Evolutionary conservation across 2,888 invertebrate genomes (phyloP), one percentile per base, ranked within the genome.

Genomic region (Hylaea fasciaria): DNA sequence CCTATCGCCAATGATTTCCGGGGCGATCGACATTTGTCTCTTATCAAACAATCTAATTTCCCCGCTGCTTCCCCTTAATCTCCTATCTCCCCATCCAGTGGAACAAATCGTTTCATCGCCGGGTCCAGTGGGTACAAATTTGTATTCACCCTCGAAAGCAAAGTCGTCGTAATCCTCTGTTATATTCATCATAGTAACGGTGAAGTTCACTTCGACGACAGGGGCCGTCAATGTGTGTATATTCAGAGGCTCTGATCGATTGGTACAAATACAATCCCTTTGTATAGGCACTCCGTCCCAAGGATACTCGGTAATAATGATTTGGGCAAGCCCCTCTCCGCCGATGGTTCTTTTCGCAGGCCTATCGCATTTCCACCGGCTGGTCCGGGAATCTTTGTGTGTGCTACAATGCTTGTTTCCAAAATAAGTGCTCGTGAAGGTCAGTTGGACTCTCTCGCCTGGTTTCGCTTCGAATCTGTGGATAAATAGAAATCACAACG

Each of bases 111-210:
- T 93, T 66, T 93, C 93, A 59, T 94, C 94, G 2, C 93, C 92
- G 9, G 93, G 93, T 1, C 88, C 91, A 45, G 90, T 91, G 0
- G 94, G 91, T 48, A 95, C 86, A 81, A 95, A 95, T 77, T 95
- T 95, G 72, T 94, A 95, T 79, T 94, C 94, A 0, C 95, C 95
- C 75, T 96, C 96, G 86, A 97, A 96, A 78, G 94, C 94, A 84
- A 96, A 96, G 78, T 96, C 95, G 57, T 95, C 93, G 77, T 96
- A 96, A 87, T 97, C 96, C 85, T 97, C 95, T 8, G 95, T 95
- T 57, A 96, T 95, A 86, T 95, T 95, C 97, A 97, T 96, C 81
- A 95, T 93, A 12, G 94, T 94, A 8, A 96, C 94, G 16, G 95
- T 94, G 79, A 96, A 96, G 76, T 94, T 95, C 0, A 96, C 93